Percentiles rank a stretch among this genome's conserved stretches.
Evolutionary conservation across 2,888 invertebrate species (phyloP).

Genomic region (Cryptus viduatorius): DNA sequence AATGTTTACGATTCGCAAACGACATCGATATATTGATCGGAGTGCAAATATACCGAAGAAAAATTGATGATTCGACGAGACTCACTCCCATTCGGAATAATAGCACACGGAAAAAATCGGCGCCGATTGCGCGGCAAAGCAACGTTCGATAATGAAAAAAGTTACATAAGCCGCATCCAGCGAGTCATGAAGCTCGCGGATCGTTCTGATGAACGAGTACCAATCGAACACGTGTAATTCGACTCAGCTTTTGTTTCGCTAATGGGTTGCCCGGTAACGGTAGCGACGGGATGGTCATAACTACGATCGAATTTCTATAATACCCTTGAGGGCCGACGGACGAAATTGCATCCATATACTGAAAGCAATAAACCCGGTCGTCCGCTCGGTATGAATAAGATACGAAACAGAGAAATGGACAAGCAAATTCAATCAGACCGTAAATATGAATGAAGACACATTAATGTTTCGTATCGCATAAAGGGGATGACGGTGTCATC

Average conservation of each 20-base stretch:
- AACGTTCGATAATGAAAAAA: too few relatives aligned
- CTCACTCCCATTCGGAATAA: too few relatives aligned
- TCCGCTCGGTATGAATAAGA: neutral
- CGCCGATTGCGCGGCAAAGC: too few relatives aligned
- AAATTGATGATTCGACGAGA: too few relatives aligned
- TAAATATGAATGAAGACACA: neutral
- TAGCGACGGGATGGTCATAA: neutral
- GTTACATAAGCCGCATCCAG: too few relatives aligned
- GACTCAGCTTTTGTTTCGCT: neutral
- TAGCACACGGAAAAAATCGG: too few relatives aligned
- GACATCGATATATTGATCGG: neutral
- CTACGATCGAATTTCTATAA: neutral
- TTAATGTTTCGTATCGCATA: too few relatives aligned
- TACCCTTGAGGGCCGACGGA: neutral
- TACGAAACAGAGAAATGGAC: neutral
- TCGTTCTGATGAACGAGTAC: neutral
- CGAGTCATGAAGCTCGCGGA: too few relatives aligned
- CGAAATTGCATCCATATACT: too few relatives aligned
- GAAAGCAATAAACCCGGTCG: neutral
- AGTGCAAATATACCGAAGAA: too few relatives aligned
- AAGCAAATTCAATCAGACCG: neutral
- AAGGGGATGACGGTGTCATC: too few relatives aligned
- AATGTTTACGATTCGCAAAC: neutral
- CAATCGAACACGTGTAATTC: too few relatives aligned
- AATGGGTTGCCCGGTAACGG: neutral